Percentiles rank a stretch among this genome's conserved stretches.
Evolutionary conservation across 2,113 vertebrate genomes (phyloP).

Genomic region (Spermophilus dauricus): DNA sequence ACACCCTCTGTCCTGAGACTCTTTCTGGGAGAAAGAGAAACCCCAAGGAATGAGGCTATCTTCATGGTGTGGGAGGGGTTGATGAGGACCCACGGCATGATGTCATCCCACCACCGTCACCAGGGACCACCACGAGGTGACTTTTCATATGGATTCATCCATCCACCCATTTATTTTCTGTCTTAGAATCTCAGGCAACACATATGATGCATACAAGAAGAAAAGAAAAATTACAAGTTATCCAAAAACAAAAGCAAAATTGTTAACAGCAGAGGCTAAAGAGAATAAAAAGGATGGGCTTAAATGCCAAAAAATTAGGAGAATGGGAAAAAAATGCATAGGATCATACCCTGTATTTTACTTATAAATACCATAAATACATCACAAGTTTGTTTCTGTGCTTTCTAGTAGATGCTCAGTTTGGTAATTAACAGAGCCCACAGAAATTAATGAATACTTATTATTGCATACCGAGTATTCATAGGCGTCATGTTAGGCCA

Average conservation of each 20-base stretch:
- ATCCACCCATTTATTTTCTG: background rate
- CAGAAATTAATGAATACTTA: constrained; percentile 54
- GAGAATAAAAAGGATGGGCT: background rate
- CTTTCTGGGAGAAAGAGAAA: background rate
- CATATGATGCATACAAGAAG: background rate
- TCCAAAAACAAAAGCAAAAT: background rate
- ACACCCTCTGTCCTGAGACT: background rate
- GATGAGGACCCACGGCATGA: rapidly evolving
- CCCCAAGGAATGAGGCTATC: background rate
- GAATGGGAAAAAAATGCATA: background rate
- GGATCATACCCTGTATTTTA: background rate
- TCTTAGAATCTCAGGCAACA: background rate
- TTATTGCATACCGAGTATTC: constrained; percentile 33
- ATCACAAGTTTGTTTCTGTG: constrained; percentile 23
- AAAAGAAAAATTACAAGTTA: constrained; percentile 23
- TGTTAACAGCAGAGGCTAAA: background rate
- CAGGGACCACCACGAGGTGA: background rate
- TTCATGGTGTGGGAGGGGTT: background rate
- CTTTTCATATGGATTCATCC: background rate
- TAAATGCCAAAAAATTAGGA: background rate
- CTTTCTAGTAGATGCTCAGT: constrained; percentile 26
- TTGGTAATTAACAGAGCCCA: constrained; percentile 44
- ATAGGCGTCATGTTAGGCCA: background rate
- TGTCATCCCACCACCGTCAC: background rate
- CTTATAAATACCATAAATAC: constrained; percentile 1